Evolutionary conservation across 1,140 invertebrate species (phyloP).

Genomic region (Aphidius gifuensis): DNA sequence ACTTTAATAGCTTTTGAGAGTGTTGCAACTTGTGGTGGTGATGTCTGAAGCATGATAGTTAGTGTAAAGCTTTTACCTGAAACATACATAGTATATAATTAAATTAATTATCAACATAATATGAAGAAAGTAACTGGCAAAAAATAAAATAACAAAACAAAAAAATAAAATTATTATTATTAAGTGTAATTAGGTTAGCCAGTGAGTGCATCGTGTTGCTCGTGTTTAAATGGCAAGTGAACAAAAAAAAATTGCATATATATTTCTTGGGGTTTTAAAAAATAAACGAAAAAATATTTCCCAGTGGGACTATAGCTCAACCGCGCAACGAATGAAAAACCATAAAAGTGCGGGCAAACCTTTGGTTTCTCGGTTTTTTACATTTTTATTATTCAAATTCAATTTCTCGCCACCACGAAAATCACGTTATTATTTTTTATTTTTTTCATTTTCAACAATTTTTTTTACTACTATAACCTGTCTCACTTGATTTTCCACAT

Average conservation of each 20-base stretch:
- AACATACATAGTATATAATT: constrained; percentile 28
- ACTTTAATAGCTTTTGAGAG: constrained; percentile 97
- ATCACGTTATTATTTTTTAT: constrained; percentile 21
- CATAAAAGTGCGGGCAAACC: constrained; percentile 37
- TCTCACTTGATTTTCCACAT: background rate
- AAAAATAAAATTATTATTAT: background rate
- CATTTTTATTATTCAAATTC: constrained; percentile 48
- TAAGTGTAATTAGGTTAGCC: too few species aligned
- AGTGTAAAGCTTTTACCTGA: constrained; percentile 95
- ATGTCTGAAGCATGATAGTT: constrained; percentile 90
- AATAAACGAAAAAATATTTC: constrained; percentile 9
- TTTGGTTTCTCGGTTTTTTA: constrained; percentile 41
- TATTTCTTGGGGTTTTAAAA: background rate
- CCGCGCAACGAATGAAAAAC: constrained; percentile 48
- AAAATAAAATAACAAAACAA: constrained; percentile 8
- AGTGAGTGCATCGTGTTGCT: too few species aligned
- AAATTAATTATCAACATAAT: background rate
- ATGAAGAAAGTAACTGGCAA: constrained; percentile 17
- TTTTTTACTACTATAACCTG: background rate
- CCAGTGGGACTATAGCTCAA: constrained; percentile 40
- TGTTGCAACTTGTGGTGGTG: constrained; percentile 89
- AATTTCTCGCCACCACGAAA: constrained; percentile 39
- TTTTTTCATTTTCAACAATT: background rate
- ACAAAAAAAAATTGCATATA: background rate
- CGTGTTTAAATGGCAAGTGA: background rate